Evolutionary conservation across 2,888 invertebrate species (phyloP).

Genomic region (Lymantria monacha): DNA sequence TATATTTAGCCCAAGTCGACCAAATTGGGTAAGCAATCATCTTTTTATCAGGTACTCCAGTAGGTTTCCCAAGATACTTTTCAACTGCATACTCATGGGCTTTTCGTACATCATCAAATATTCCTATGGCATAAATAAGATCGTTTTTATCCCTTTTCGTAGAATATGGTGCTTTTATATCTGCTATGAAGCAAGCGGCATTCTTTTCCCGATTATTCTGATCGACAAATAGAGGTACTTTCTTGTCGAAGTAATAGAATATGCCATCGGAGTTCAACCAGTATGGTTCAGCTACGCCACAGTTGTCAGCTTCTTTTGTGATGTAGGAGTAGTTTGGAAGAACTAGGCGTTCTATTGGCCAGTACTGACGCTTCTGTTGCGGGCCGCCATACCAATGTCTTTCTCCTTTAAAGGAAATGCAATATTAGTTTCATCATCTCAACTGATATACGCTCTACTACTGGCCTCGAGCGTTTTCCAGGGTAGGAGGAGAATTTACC

Average conservation of each 20-base stretch:
- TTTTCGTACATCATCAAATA: conserved; percentile 77
- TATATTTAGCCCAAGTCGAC: conserved; percentile 86
- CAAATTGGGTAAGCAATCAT: conserved; percentile 84
- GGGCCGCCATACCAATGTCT: conserved; percentile 86
- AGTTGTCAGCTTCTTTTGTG: conserved; percentile 80
- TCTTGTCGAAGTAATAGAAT: conserved; percentile 83
- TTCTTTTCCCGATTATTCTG: conserved; percentile 77
- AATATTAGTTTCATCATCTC: too few species aligned
- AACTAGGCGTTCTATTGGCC: conserved; percentile 82
- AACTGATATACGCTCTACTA: too few species aligned
- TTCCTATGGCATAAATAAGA: conserved; percentile 84
- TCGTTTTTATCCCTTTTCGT: conserved; percentile 58
- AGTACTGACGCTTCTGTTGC: conserved; percentile 81
- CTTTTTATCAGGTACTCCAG: conserved; percentile 76
- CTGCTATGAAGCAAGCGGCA: conserved; percentile 77
- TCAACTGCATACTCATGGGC: conserved; percentile 84
- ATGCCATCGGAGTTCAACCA: conserved; percentile 86
- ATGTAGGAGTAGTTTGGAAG: conserved; percentile 80
- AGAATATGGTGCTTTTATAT: conserved; percentile 73
- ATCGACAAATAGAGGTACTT: conserved; percentile 85
- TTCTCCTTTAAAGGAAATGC: conserved; percentile 36
- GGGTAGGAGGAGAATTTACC: too few species aligned
- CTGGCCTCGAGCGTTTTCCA: too few species aligned
- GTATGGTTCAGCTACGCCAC: conserved; percentile 83
- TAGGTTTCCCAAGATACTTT: conserved; percentile 83